Percentiles rank a stretch among this genome's conserved stretches.
Conservation (phyloP, 1,140 invertebrate species). For the Conopomorpha cramerella region DNA sequence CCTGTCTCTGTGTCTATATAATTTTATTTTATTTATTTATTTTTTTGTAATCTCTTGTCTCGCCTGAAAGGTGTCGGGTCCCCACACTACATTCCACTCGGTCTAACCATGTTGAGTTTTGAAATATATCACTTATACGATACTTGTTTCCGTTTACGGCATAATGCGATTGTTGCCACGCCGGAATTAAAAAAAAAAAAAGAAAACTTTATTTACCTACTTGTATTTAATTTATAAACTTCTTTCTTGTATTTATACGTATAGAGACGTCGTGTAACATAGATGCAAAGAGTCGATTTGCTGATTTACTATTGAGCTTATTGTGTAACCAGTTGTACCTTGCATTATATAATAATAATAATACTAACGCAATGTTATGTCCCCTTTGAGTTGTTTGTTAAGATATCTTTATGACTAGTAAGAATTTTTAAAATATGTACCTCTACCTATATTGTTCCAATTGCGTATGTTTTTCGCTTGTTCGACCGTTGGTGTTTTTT, state of each 20-base stretch:
- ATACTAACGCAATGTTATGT: conserved; percentile 52
- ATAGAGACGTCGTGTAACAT: conserved; percentile 3
- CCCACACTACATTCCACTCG: conserved; percentile 51
- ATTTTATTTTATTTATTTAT: conserved; percentile 18
- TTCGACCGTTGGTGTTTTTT: conserved; percentile 34
- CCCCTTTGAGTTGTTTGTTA: conserved; percentile 55
- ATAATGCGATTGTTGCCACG: too few species aligned
- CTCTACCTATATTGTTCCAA: too few species aligned
- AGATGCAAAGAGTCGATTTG: too few species aligned
- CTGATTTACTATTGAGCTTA: conserved; percentile 35
- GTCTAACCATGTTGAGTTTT: conserved; percentile 50
- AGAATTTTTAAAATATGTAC: conserved; percentile 53
- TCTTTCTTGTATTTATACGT: conserved; percentile 1
- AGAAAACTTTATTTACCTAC: too few species aligned
- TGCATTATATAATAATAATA: conserved; percentile 47
- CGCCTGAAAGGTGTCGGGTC: conserved; percentile 57
- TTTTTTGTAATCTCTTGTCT: conserved; percentile 23
- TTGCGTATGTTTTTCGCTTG: conserved; percentile 44
- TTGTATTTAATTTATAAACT: conserved; percentile 6
- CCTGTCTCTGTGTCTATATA: background rate
- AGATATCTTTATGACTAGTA: conserved; percentile 56
- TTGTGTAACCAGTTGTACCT: conserved; percentile 30
- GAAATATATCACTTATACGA: conserved; percentile 19
- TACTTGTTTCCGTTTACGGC: conserved; percentile 13
- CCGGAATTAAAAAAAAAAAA: too few species aligned